phyloP scores from a whole-genome alignment of 2,888 invertebrate species.

The Idaea aversata region DNA sequence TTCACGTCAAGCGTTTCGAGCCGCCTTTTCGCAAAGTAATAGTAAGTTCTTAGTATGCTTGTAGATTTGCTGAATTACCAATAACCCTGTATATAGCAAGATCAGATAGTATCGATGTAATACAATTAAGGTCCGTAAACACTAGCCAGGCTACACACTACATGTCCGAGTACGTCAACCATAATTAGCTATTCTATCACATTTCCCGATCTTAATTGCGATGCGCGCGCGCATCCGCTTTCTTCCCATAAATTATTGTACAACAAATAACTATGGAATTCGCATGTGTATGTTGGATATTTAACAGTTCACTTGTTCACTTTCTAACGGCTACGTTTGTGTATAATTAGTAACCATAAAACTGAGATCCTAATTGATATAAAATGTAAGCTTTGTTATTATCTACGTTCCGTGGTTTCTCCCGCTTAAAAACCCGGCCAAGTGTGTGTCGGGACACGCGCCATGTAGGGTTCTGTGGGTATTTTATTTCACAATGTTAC shows the following conservation, averaged over 20 bases:
- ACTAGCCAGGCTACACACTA: not conserved
- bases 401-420: too few species aligned
- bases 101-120: not conserved
- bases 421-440: too few species aligned
- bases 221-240: constrained; percentile 68
- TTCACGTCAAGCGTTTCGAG: too few species aligned
- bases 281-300: constrained; percentile 10
- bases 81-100: not conserved
- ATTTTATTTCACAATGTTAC: too few species aligned
- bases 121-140: not conserved
- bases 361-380: not conserved
- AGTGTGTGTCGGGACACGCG: too few species aligned
- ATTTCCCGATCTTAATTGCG: constrained; percentile 71
- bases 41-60: too few species aligned
- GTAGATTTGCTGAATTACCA: too few species aligned
- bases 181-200: constrained; percentile 66
- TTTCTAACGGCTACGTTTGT: constrained; percentile 2
- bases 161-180: constrained; percentile 41
- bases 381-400: not conserved
- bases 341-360: not conserved
- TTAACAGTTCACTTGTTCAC: constrained; percentile 7
- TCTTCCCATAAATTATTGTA: constrained; percentile 45
- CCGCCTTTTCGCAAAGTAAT: too few species aligned
- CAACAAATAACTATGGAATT: constrained; percentile 30
- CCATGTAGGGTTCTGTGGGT: too few species aligned